Base-by-base conservation (phyloP, 2,797 vertebrate genomes). In the Enteromius radiatus region DNA sequence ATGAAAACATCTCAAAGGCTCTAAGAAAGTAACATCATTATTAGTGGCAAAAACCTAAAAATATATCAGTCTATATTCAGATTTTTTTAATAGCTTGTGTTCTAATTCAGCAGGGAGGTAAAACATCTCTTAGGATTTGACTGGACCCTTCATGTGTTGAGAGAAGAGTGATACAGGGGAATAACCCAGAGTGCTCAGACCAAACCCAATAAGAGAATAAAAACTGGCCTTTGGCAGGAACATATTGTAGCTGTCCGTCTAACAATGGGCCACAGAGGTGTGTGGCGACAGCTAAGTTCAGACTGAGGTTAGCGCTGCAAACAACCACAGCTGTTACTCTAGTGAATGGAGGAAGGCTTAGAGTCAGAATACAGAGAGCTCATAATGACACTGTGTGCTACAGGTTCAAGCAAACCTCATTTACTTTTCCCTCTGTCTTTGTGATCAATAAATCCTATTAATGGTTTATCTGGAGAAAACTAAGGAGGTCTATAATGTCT, bases 231-330 rank as follows among this genome's bases (percentile, higher is more conserved):
- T 67, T 70, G 64, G 81, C 81, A 69, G 64, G 38, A 83, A 69
- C 73, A 76, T 76, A 83, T 76, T 59, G 71, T 68, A 67, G 45
- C 71, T 54, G 74, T 77, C 74, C 69, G 73, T 77, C 64, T 69
- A 83, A 77, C 74, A 77, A 38, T 69, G 38, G 15, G 38, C 38
- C 26, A 59, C 63, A 23, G 73, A 69, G 49, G 80, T 76, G 7
- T 45, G 49, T 67, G 63, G 36, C 2, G 74, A 70, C 63, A 83
- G 21, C 33, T 68, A 59, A 47, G 52, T 65, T 69, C 3, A 26
- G 64, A 28, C 61, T 75, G 43, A 74, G 45, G 69, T 54, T 65
- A 52, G 59, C 9, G 26, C 33, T 21, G 63, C 73, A 82, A 75
- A 82, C 33, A 82, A 54, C 31, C 15, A 45, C 47, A 56, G n/a